Base-by-base conservation (phyloP, 2,888 invertebrate species). In the Ceraclea dissimilis region DNA sequence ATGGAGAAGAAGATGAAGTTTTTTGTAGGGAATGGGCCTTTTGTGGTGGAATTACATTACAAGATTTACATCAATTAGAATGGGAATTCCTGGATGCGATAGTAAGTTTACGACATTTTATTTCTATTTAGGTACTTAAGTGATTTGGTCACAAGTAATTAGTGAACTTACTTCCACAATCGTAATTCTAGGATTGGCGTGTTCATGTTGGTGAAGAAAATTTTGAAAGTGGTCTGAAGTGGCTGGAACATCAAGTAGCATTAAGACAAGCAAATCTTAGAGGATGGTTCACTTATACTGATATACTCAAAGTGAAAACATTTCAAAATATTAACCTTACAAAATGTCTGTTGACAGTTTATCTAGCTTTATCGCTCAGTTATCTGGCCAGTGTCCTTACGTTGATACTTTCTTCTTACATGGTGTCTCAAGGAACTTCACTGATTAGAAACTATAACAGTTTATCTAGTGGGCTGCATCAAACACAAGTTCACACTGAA, bases 21-120 rank as follows among this genome's bases (percentile, higher is more conserved):
- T 85, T 90, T 68, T 86, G 93, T 68, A 85, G 88, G 56, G 93
- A 95, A 73, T 98, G 97, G 96, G 95, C 97, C 13, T 80, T 82
- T 60, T 89, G 92, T 44, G 90, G 88, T 13, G 85, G 87, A 58
- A 78, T 93, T 63, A 79, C 83, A 59, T 76, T 86, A 20, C 79
- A 81, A 56, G 79, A 85, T 65, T 78, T 98, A 55, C 93, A 93
- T 70, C 76, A 82, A 68, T 75, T 95, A 56, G 97, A 98, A 79
- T 78, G 85, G 58, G 86, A 92, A 67, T 95, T 97, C 75, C 82
- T 97, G 18, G 79, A 81, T 65, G 94, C 94, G 62, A 90, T 98
- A 69, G 95, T 92, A 76, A 83, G 85, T 79, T n/a, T n/a, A n/a
- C 52, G 21, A 2, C 13, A 51, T 33, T n/a, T n/a, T n/a, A n/a